Base-by-base conservation (phyloP, 1,140 invertebrate genomes). In the Drosophila serrata region DNA sequence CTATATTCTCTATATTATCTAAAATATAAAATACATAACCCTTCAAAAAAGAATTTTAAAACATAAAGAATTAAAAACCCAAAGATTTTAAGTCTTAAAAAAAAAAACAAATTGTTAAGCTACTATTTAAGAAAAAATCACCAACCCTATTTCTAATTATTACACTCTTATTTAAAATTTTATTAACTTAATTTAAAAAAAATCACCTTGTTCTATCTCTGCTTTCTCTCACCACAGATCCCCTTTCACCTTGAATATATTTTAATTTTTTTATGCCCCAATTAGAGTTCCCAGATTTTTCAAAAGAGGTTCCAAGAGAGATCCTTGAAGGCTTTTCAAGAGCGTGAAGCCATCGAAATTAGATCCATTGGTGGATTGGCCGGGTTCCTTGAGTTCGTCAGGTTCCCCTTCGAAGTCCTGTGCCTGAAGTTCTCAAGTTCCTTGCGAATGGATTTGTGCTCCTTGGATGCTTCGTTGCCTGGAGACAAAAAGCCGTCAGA, bases 401-500 rank as follows among this genome's bases (percentile, higher is more conserved):
- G 40, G 11, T 56, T 13, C 45, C 31, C 49, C 31, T 24, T 13
- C 31, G 31, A 33, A 63, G 61, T 33, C 46, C 4, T 13, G 49
- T 6, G 22, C 9, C 29, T 15, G 53, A 15, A 57, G 55, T 27
- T 24, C 29, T 35, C 58, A 37, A 48, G 22, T 60, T 33, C 7
- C 15, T 68, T 40, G 33, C 33, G 0, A 2, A 24, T 12, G 33
- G 33, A 33, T 6, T 35, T 49, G 15, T 24, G 19, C 42, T 51
- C 22, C 56, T 51, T 49, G 48, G 56, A 56, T 74, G 76, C 82
- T 57, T 80, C 48, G 82, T 75, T 86, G 84, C 65, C 64, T 58
- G 63, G 62, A 84, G 70, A 86, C 82, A 82, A 86, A 82, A 82
- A 67, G 53, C 51, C 56, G 31, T 22, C 9, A 31, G 27, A 49